Conservation (phyloP, 2,888 invertebrate species). For the Pseudococcus longispinus region DNA sequence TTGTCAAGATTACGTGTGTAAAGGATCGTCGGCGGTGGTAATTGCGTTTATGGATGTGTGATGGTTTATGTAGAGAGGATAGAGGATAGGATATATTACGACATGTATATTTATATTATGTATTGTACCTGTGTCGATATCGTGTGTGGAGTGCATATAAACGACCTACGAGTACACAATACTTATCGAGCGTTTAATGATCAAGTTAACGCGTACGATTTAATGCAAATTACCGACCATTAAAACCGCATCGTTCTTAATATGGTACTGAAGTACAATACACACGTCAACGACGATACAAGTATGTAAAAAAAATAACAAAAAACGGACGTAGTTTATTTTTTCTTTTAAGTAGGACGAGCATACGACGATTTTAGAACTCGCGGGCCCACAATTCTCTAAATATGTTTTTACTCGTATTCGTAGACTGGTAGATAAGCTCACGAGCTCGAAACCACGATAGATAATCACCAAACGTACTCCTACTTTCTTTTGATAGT, state of each 20-base stretch:
- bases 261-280: neutral
- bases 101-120: neutral
- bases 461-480: neutral
- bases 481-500: neutral
- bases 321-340: neutral
- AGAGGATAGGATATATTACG: neutral
- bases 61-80: neutral
- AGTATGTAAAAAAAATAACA: neutral
- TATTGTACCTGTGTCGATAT: neutral
- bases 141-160: neutral
- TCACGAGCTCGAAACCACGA: neutral
- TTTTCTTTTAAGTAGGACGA: neutral
- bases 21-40: neutral
- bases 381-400: neutral
- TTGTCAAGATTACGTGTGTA: neutral
- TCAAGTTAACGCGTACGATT: neutral
- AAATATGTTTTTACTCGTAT: neutral
- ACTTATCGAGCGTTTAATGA: neutral
- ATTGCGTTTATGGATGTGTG: neutral
- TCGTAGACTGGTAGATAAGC: neutral
- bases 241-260: neutral
- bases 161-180: neutral
- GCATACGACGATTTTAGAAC: neutral
- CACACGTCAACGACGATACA: neutral
- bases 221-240: conserved; percentile 4